Base-by-base conservation (phyloP, 2,888 invertebrate genomes). In the Ditula angustiorana region DNA sequence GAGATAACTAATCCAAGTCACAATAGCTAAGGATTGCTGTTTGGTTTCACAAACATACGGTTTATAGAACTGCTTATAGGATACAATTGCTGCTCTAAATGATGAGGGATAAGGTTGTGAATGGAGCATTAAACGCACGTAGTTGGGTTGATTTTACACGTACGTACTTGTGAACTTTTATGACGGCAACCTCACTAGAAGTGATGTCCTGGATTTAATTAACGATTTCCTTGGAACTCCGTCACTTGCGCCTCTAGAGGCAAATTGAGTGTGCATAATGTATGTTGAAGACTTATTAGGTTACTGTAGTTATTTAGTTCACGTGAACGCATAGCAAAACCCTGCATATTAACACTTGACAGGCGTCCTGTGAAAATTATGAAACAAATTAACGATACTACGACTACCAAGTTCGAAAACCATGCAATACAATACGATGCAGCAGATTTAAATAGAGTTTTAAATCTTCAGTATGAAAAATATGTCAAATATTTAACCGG, bases 181-280 rank as follows among this genome's bases (percentile, higher is more conserved):
- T 81, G 82, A 79, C 81, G 79, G 81, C 75, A 78, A 83, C 82
- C 82, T 83, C 79, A 63, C 78, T 83, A 81, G 78, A 77, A 81
- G 79, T 78, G 79, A 75, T 76, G 75, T 79, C 76, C 79, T 77
- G 78, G 78, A 82, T 83, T 87, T 87, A 87, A 86, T 87, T 85
- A 86, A 83, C 78, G 79, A 82, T 84, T 81, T 80, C 77, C 79
- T 77, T 71, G 76, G 74, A 80, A 78, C 78, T 76, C 78, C 79
- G 76, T 80, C 77, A 77, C 76, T 74, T 72, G 74, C 72, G 75
- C 69, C 70, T 73, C 69, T 72, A 73, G 73, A 77, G 69, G 74
- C 68, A 76, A 70, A 69, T 70, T 67, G 70, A 69, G 70, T 70
- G 66, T 28, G 16, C 33, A 50, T 53, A 53, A 59, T 59, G 28